phyloP scores from a whole-genome alignment of 2,888 invertebrate species.

The Watsonalla cultraria region DNA sequence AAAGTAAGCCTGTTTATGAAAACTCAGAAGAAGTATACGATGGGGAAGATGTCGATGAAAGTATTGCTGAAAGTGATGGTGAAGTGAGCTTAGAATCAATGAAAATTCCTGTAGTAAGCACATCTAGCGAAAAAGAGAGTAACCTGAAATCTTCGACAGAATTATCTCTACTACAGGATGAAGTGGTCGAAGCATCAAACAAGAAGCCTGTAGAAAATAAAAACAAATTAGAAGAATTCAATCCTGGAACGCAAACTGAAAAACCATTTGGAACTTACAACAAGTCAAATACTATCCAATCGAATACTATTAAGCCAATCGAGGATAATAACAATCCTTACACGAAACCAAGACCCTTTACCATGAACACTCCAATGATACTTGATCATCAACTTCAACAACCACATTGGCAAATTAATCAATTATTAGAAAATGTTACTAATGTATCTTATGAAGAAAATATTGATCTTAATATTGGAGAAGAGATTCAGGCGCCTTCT shows the following conservation, averaged over 20 bases:
- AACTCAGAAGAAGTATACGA: conserved; percentile 69
- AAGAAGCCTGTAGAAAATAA: conserved; percentile 29
- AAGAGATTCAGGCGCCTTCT: conserved; percentile 48
- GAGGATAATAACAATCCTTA: conserved; percentile 42
- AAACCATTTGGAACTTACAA: conserved; percentile 62
- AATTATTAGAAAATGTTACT: conserved; percentile 60
- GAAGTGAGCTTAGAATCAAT: conserved; percentile 70
- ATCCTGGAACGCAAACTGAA: conserved; percentile 70
- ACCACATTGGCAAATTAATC: conserved; percentile 74
- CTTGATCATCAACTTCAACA: conserved; percentile 69
- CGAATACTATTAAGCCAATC: conserved; percentile 60
- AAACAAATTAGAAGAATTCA: conserved; percentile 35
- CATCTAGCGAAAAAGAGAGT: conserved; percentile 46
- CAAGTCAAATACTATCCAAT: conserved; percentile 43
- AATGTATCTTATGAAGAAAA: conserved; percentile 65
- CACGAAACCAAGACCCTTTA: conserved; percentile 66
- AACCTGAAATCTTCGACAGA: conserved; percentile 35
- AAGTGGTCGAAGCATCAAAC: conserved; percentile 33
- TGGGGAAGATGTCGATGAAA: conserved; percentile 55
- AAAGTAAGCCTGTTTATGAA: conserved; percentile 57
- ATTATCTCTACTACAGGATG: conserved; percentile 41
- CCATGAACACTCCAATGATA: conserved; percentile 45
- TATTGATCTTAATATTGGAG: conserved; percentile 64
- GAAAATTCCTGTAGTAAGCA: conserved; percentile 65
- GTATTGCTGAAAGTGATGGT: conserved; percentile 48